Base-by-base conservation (phyloP, 2,797 vertebrate genomes). In the Mastacembelus armatus region DNA sequence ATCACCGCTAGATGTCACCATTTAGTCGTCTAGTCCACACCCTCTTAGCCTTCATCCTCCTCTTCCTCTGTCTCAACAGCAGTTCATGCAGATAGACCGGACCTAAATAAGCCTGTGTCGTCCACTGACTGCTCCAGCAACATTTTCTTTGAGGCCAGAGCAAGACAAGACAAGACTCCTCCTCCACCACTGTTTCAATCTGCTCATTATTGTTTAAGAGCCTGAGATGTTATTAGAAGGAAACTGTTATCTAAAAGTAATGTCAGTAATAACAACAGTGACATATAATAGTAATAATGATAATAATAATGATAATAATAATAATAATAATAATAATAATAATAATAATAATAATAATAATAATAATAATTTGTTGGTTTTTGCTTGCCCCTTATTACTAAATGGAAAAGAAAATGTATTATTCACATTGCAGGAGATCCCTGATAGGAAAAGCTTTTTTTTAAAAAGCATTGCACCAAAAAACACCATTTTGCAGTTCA, bases 1-100 rank as follows among this genome's bases (percentile, higher is more conserved):
- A 8, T 1, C n/a, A 43, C 87, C 91, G 74, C 92, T 85, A 92
- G 93, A 88, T 92, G 92, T 85, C 91, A 82, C 63, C 74, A 67
- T 80, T 81, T 74, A 67, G 74, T 77, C 63, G 54, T 29, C 8
- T 26, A 70, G 40, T 4, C 8, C 4, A 55, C 27, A 18, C 9
- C 4, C 9, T 15, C 9, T 8, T 10, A 10, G 18, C 24, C 44
- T 52, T 63, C 71, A 27, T 26, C 42, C n/a, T 26, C 60, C 14
- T 38, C 38, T 12, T 66, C 40, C 10, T 55, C 66, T 40, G 38
- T 29, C 35, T 64, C 42, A 39, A 12, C 10, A 54, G 21, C 32
- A 48, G 2, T 61, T 42, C 66, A 47, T 42, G 73, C 16, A 24
- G 33, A 16, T 74, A 35, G 32, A 33, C 4, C 19, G 55, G 24